phyloP scores from a whole-genome alignment of 2,797 vertebrate genomes.

The Lepilemur septentrionalis region DNA sequence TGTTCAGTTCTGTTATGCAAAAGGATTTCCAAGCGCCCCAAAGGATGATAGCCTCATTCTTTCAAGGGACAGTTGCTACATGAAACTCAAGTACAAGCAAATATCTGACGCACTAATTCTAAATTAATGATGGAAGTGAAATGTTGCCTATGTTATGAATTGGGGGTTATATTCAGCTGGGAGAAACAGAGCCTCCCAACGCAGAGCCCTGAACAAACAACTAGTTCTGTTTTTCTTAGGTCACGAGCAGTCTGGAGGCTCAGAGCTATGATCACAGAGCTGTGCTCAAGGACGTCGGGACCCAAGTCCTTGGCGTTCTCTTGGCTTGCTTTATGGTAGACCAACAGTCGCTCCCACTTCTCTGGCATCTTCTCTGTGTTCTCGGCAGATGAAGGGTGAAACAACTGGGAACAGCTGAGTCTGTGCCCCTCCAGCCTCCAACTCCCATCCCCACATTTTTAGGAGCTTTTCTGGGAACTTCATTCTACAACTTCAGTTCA shows the following conservation, averaged over 20 bases:
- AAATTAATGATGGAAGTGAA: constrained; percentile 3
- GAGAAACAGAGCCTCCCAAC: neutral
- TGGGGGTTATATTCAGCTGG: neutral
- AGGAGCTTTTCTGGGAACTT: neutral
- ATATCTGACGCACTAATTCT: neutral
- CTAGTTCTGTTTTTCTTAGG: neutral
- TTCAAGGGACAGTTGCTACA: neutral
- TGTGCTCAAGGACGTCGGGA: neutral
- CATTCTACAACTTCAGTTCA: neutral
- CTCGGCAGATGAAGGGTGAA: neutral
- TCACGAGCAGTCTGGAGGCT: neutral
- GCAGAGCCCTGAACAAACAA: neutral
- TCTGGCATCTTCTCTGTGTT: neutral
- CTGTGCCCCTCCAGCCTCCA: neutral
- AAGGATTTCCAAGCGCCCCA: neutral
- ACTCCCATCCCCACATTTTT: neutral
- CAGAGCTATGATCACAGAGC: neutral
- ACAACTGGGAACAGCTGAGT: neutral
- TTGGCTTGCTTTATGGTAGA: neutral
- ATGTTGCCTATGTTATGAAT: neutral
- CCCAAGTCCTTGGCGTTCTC: no score
- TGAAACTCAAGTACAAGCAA: neutral
- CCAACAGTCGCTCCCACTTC: neutral
- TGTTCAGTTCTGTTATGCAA: neutral
- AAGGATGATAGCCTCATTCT: neutral